phyloP scores from a whole-genome alignment of 2,797 vertebrate species.

The Labeo calbasu region DNA sequence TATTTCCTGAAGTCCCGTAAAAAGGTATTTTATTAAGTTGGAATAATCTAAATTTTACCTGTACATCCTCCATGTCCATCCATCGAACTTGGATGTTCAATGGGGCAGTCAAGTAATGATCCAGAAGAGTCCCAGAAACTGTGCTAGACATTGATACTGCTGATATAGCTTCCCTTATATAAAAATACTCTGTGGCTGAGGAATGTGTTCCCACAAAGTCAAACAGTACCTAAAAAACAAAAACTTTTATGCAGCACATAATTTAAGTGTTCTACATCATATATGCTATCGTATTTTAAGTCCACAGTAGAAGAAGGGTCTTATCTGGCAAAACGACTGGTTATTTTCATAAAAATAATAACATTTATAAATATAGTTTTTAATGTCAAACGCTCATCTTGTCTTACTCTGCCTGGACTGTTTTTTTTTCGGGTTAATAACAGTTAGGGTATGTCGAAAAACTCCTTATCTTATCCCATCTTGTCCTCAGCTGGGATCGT shows the following conservation, averaged over 20 bases:
- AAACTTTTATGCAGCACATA: not conserved
- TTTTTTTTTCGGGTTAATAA: no score
- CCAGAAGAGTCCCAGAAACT: not conserved
- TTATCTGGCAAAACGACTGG: no score
- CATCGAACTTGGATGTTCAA: conserved; percentile 27
- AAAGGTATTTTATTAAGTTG: not conserved
- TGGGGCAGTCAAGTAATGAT: conserved; percentile 3
- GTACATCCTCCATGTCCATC: conserved; percentile 9
- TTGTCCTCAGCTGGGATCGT: no score
- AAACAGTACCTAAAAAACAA: conserved; percentile 9
- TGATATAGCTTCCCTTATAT: conserved; percentile 22
- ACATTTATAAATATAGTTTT: no score
- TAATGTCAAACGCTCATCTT: no score
- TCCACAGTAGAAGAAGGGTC: no score
- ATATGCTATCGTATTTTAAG: not conserved
- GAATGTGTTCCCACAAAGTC: not conserved
- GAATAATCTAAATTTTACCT: not conserved
- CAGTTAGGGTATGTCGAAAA: no score
- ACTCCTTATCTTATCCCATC: no score
- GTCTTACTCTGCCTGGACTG: no score
- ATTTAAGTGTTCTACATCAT: not conserved
- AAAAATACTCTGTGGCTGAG: conserved; percentile 16
- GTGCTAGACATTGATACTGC: not conserved
- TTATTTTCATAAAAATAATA: no score
- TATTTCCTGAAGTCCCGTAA: not conserved